phyloP scores from a whole-genome alignment of 1,140 invertebrate species.

The Plectus sambesii region DNA sequence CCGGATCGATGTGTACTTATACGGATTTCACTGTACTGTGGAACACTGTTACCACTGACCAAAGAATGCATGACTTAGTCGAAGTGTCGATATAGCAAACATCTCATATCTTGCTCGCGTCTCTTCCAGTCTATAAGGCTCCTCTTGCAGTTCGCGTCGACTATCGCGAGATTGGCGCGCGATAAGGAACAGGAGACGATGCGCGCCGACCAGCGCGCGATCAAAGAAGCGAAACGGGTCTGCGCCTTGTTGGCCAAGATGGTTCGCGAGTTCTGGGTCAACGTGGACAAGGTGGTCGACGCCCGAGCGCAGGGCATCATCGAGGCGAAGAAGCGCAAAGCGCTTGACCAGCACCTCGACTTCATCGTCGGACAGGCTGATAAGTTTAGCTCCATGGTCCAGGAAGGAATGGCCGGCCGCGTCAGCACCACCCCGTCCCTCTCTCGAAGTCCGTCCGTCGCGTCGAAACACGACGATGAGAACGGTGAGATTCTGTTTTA shows the following conservation, averaged over 20 bases:
- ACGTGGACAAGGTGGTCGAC: conserved; percentile 41
- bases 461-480: conserved; percentile 17
- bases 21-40: too few species aligned
- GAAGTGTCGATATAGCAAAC: too few species aligned
- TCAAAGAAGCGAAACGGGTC: conserved; percentile 54
- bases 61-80: too few species aligned
- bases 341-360: conserved; percentile 87
- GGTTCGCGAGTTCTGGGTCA: conserved; percentile 77
- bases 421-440: conserved; percentile 23
- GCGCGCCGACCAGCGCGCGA: conserved; percentile 1
- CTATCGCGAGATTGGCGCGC: too few species aligned
- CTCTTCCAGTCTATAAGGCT: too few species aligned
- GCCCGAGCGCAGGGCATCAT: conserved; percentile 33
- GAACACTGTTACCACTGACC: too few species aligned
- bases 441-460: conserved; percentile 11
- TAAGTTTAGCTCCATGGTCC: conserved; percentile 66
- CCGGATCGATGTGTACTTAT: too few species aligned
- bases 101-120: too few species aligned
- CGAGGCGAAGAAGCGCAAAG: conserved; percentile 59
- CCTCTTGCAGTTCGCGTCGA: too few species aligned
- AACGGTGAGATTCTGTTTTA: conserved; percentile 13
- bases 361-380: conserved; percentile 98
- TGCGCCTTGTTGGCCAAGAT: conserved; percentile 81
- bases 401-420: conserved; percentile 45
- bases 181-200: too few species aligned